Conservation (phyloP, 1,140 invertebrate genomes). For the Rhyzopertha dominica region DNA sequence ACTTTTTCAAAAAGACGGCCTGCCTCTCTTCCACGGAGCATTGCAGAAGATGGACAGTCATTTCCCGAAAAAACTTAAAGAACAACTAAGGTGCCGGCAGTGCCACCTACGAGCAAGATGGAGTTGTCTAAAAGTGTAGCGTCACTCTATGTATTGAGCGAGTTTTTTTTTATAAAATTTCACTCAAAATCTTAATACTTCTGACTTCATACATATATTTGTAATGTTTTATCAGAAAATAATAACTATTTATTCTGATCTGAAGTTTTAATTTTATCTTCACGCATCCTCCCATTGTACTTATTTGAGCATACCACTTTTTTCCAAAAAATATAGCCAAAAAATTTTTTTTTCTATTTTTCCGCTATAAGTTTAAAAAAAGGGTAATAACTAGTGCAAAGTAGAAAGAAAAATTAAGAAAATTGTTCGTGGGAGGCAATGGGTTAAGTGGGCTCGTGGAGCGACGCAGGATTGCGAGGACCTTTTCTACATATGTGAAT, state of each 20-base stretch:
- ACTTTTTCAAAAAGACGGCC: conserved; percentile 1
- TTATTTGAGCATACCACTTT: conserved; percentile 7
- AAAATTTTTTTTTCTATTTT: too few species aligned
- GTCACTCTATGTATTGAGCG: conserved; percentile 2
- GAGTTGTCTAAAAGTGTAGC: background rate
- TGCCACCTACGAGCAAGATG: conserved; percentile 4
- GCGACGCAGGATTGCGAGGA: too few species aligned
- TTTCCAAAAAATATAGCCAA: conserved; percentile 8
- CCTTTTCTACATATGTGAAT: too few species aligned
- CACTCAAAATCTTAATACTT: background rate
- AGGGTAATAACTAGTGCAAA: too few species aligned
- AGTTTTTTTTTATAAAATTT: background rate
- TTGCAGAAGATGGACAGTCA: background rate
- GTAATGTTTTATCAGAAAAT: conserved; percentile 3
- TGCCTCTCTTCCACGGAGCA: too few species aligned
- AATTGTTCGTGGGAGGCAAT: too few species aligned
- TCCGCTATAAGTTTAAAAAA: too few species aligned
- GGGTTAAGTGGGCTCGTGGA: too few species aligned
- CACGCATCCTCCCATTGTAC: conserved; percentile 7
- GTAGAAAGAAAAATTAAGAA: too few species aligned
- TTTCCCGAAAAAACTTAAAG: conserved; percentile 1
- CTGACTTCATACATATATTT: background rate
- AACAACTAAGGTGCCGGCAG: conserved; percentile 1
- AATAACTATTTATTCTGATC: conserved; percentile 4
- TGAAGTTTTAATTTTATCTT: background rate